phyloP scores from a whole-genome alignment of 1,140 invertebrate species.

The Papilio helenus region DNA sequence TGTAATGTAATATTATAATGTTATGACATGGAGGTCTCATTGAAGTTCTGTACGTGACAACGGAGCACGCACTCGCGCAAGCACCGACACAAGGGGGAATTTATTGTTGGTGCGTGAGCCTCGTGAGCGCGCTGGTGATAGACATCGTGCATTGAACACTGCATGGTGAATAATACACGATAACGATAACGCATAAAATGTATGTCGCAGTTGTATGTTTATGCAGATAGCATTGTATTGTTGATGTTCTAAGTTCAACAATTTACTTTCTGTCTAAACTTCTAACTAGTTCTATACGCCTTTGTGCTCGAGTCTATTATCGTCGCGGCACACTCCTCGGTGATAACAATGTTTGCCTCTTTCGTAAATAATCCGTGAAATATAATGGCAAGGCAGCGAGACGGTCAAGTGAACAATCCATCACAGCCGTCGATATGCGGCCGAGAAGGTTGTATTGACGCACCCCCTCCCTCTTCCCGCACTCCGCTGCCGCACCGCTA shows the following conservation, averaged over 20 bases:
- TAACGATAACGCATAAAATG: background rate
- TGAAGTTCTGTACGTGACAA: conserved; percentile 55
- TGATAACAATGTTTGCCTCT: conserved; percentile 23
- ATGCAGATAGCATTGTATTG: too few relatives aligned
- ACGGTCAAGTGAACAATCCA: conserved; percentile 28
- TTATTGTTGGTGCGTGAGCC: conserved; percentile 59
- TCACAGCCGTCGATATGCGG: conserved; percentile 29
- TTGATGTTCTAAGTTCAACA: too few relatives aligned
- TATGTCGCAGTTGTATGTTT: background rate
- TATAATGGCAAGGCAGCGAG: background rate
- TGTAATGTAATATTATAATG: conserved; percentile 58
- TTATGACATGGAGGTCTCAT: conserved; percentile 43
- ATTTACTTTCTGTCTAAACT: too few relatives aligned
- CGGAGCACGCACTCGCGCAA: conserved; percentile 34
- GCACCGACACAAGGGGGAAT: conserved; percentile 39
- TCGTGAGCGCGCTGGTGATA: conserved; percentile 39
- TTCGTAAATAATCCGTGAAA: conserved; percentile 8
- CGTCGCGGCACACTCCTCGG: background rate
- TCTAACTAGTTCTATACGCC: too few relatives aligned
- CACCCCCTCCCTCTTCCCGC: background rate
- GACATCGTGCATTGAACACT: background rate
- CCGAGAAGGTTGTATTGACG: conserved; percentile 9
- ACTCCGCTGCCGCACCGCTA: background rate
- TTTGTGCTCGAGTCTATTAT: background rate
- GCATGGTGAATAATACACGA: background rate